Evolutionary conservation across 2,797 vertebrate species (phyloP), one percentile per base, ranked within the genome.

Genomic region (Myiothlypis chrysogaster): DNA sequence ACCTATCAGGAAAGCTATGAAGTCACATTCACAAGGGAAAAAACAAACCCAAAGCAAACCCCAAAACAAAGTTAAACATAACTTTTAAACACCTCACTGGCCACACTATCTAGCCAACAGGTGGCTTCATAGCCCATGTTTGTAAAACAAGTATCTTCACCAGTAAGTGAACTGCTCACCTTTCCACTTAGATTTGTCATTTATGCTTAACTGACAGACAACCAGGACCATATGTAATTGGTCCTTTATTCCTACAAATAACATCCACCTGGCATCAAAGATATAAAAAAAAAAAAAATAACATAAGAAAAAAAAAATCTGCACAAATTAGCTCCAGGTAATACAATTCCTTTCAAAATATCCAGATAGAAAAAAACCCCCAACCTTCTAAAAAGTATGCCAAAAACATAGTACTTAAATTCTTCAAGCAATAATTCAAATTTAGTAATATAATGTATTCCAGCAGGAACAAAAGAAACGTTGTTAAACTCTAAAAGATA

Each of bases 351-450:
- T 91, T 77, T 44, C 9, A 64, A 94, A 87, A 83, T 78, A 44
- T 27, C 23, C 50, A 52, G n/a, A 35, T 8, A 1, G 9, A 10
- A 64, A 68, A 71, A 53, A 16, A 37, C 21, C 0, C 1, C 3
- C 7, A 41, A 13, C 4, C 30, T 76, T 83, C 61, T 8, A 14
- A 77, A 70, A 76, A 87, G 25, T 22, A 79, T 3, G 8, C 6
- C 12, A 28, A 25, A 37, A 63, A 44, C 9, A 7, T 23, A 9
- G 6, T 28, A 55, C 77, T 39, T 57, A 53, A 63, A 56, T 70
- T 91, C 22, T 55, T 93, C 57, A 83, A 71, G 32, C 30, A 90
- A 30, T 44, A 95, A 91, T 65, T 20, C 35, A 61, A 63, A 83
- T 65, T 34, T 17, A 87, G 12, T 37, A 61, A 64, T 21, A 21